Evolutionary conservation across 2,888 invertebrate genomes (phyloP).

Genomic region (Amphimallon solstitiale): DNA sequence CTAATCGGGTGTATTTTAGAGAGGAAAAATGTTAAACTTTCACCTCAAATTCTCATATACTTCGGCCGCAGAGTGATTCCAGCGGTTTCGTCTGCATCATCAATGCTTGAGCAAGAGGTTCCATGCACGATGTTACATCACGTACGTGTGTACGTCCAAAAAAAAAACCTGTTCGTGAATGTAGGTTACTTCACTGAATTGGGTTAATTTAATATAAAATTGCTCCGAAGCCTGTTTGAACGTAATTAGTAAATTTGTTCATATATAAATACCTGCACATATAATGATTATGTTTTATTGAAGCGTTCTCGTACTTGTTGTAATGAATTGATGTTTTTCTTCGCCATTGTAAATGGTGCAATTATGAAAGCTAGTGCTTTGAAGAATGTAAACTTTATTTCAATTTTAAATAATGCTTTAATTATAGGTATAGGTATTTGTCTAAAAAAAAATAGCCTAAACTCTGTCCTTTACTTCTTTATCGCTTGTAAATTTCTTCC

Average conservation of each 20-base stretch:
- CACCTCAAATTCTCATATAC: constrained; percentile 26
- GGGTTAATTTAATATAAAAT: constrained; percentile 23
- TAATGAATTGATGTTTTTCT: too few species aligned
- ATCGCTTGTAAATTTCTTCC: too few species aligned
- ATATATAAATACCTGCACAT: too few species aligned
- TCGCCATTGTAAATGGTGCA: too few species aligned
- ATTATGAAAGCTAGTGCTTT: too few species aligned
- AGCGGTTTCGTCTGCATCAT: constrained; percentile 31
- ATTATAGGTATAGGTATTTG: too few species aligned
- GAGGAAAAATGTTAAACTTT: constrained; percentile 33
- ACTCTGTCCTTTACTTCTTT: too few species aligned
- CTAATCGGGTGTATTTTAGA: constrained; percentile 23
- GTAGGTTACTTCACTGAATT: constrained; percentile 29
- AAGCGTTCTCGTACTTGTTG: too few species aligned
- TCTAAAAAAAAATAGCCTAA: too few species aligned
- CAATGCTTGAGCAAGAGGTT: constrained; percentile 29
- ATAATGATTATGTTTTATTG: too few species aligned
- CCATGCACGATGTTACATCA: constrained; percentile 27
- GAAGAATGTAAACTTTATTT: too few species aligned
- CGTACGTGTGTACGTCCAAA: constrained; percentile 15
- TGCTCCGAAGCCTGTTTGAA: constrained; percentile 5
- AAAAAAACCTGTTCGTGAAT: constrained; percentile 26
- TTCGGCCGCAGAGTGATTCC: constrained; percentile 21
- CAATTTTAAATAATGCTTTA: too few species aligned
- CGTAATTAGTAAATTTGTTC: constrained; percentile 10